Evolutionary conservation across 2,888 invertebrate species (phyloP).

Genomic region (Listrodromus nycthemerus): DNA sequence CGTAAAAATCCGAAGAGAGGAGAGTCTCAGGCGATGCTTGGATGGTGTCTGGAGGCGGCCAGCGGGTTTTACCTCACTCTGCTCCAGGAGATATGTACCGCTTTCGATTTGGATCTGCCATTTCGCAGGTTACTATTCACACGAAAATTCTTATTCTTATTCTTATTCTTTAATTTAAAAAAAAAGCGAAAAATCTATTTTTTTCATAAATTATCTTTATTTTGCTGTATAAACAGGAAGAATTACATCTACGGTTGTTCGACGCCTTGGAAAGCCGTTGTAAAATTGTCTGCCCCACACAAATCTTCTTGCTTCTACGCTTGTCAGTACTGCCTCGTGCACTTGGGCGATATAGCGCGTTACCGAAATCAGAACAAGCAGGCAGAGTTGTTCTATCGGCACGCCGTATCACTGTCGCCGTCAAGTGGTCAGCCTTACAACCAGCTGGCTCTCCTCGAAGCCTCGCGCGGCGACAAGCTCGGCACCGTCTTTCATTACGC

Average conservation of each 20-base stretch:
- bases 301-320: slow-evolving; percentile 92
- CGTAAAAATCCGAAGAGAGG: slow-evolving; percentile 91
- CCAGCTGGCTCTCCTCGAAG: slow-evolving; percentile 93
- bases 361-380: slow-evolving; percentile 93
- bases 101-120: slow-evolving; percentile 92
- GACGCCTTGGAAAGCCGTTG: slow-evolving; percentile 83
- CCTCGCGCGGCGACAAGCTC: slow-evolving; percentile 92
- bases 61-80: slow-evolving; percentile 94
- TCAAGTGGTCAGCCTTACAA: slow-evolving; percentile 95
- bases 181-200: background rate
- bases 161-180: background rate
- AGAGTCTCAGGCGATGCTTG: slow-evolving; percentile 91
- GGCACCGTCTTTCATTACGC: slow-evolving; percentile 95
- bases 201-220: slow-evolving; percentile 9
- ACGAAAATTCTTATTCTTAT: background rate
- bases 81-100: slow-evolving; percentile 92
- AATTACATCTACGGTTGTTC: slow-evolving; percentile 85
- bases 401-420: slow-evolving; percentile 90
- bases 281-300: slow-evolving; percentile 85
- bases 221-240: slow-evolving; percentile 77
- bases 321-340: slow-evolving; percentile 95
- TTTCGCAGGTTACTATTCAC: slow-evolving; percentile 86
- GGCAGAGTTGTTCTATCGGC: slow-evolving; percentile 94
- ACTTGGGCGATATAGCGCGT: slow-evolving; percentile 94
- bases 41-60: slow-evolving; percentile 93